These are phyloP conservation scores for Porites divaricata DNA, from an alignment of 92 coral and sea anemone genomes.

Conservation along the genomic window DNA sequence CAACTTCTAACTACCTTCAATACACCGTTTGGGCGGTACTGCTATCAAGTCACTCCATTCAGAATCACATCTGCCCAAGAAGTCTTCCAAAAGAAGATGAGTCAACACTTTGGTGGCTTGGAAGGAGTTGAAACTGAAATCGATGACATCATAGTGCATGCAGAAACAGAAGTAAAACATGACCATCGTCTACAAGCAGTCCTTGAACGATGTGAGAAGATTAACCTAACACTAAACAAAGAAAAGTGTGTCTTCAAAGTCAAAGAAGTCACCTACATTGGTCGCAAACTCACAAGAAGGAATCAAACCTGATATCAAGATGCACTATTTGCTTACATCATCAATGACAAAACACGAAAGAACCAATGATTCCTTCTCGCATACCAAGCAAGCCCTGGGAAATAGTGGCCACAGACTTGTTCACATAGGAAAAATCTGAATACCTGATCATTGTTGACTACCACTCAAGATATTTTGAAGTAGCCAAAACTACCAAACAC, in stretches of 20 bases:
- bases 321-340: no score
- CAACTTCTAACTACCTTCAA: constrained; percentile 49
- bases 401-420: constrained; percentile 47
- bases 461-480: constrained; percentile 48
- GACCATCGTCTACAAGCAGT: constrained; percentile 50
- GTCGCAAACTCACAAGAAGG: constrained; percentile 40
- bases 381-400: no score
- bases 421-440: constrained; percentile 13
- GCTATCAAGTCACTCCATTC: constrained; percentile 49
- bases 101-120: constrained; percentile 37
- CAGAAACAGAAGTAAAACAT: constrained; percentile 22
- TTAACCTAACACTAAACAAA: constrained; percentile 1
- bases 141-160: background rate
- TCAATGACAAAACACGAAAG: no score
- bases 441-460: constrained; percentile 63
- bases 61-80: constrained; percentile 51
- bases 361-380: no score
- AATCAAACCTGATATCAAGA: background rate
- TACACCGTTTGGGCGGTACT: constrained; percentile 13
- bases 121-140: constrained; percentile 41
- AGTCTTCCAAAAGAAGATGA: constrained; percentile 44
- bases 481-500: constrained; percentile 50
- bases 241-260: constrained; percentile 51
- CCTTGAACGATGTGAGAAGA: constrained; percentile 31
- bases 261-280: constrained; percentile 53